Evolutionary conservation across 2,888 invertebrate genomes (phyloP), one percentile per base, ranked within the genome.

Genomic region (Apotomis capreana): DNA sequence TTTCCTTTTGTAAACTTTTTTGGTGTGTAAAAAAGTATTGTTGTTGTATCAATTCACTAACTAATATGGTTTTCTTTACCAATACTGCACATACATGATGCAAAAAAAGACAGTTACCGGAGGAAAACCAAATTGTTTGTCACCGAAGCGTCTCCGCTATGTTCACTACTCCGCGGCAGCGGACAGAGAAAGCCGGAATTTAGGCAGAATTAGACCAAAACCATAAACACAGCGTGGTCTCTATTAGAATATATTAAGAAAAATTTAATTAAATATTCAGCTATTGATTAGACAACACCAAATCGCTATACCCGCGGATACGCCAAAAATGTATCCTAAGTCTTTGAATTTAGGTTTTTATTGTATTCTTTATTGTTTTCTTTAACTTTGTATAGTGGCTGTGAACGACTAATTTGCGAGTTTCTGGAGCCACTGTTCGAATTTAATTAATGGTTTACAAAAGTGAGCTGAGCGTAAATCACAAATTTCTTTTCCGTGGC

Each of bases 151-250:
- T 49, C 64, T 64, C 26, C 64, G 44, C 55, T 55, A 3, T 5
- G 3, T 55, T 64, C 46, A n/a, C 5, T 49, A 36, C 58, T 52
- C 60, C 51, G 37, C 57, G 49, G 12, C 5, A 13, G 3, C 40
- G 26, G 49, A n/a, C 58, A 76, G 79, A 77, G 88, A 89, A 89
- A 89, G 84, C 80, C 76, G 77, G 76, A 76, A 76, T 74, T 74
- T 68, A 72, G 74, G 9, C 60, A 71, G 49, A 74, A 76, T 71
- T 63, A 70, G 74, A 63, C 40, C 65, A 61, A 71, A 67, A 60
- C 74, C 62, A 65, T 76, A 76, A 74, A 77, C 75, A 78, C 80
- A 80, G 80, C 76, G 70, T 81, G 81, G 69, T 77, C 74, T 68
- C 64, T 74, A 77, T 75, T 75, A 74, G 68, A 68, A 77, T 75